Percentiles rank a stretch among this genome's conserved stretches.
Conservation (phyloP, 2,797 vertebrate species). For the Yasuhikotakia modesta region DNA sequence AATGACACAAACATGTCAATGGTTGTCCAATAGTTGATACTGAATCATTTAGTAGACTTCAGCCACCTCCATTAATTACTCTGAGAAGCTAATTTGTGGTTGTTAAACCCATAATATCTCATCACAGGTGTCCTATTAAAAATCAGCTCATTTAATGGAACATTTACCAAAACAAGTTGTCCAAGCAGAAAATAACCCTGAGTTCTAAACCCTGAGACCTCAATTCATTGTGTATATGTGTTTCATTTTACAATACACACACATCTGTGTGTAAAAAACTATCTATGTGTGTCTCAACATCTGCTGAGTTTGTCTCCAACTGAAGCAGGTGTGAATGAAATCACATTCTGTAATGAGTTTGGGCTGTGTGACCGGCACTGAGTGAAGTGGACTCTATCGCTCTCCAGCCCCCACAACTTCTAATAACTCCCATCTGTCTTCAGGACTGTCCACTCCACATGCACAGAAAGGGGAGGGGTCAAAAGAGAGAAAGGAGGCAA, state of each 20-base stretch:
- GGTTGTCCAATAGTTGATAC: background rate
- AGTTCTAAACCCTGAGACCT: too few relatives aligned
- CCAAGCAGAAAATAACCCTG: too few relatives aligned
- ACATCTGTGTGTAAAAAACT: background rate
- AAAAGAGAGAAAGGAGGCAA: background rate
- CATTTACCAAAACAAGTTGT: too few relatives aligned
- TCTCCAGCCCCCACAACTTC: conserved; percentile 46
- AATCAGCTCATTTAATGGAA: background rate
- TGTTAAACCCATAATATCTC: background rate
- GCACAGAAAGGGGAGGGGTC: conserved; percentile 62
- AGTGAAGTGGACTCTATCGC: conserved; percentile 44
- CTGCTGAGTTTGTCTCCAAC: conserved; percentile 1
- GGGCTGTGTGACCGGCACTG: conserved; percentile 26
- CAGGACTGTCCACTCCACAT: conserved; percentile 74
- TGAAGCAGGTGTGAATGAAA: conserved; percentile 48
- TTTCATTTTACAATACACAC: too few relatives aligned
- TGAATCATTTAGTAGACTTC: background rate
- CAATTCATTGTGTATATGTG: too few relatives aligned
- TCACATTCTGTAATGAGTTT: conserved; percentile 45
- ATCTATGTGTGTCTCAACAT: conserved; percentile 22
- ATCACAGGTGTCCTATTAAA: background rate
- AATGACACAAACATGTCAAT: conserved; percentile 60
- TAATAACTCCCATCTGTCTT: conserved; percentile 76
- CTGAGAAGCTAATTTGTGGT: background rate
- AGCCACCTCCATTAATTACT: background rate